Conservation (phyloP, 2,113 vertebrate genomes). For the Heterochromis multidens region DNA sequence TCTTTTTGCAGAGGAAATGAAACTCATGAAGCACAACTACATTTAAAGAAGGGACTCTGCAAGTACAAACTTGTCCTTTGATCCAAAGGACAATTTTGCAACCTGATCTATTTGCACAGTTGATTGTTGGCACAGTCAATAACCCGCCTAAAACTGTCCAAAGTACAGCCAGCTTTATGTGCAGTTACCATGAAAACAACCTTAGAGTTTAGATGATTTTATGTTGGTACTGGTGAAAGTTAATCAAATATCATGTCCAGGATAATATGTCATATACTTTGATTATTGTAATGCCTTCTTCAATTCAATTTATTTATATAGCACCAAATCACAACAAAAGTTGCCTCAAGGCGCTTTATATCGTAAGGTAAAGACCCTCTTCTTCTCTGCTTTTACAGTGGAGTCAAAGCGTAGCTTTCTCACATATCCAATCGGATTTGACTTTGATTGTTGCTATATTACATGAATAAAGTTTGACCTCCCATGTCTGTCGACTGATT, state of each 20-base stretch:
- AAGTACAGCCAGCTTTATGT: neutral
- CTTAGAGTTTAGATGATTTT: neutral
- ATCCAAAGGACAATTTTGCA: neutral
- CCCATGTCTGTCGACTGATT: neutral
- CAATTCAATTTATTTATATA: too few relatives aligned
- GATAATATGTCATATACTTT: neutral
- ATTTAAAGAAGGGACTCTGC: neutral
- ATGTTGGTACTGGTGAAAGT: neutral
- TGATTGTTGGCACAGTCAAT: neutral
- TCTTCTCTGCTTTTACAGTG: too few relatives aligned
- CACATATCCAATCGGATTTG: too few relatives aligned
- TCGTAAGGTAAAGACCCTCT: too few relatives aligned
- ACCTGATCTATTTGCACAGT: neutral
- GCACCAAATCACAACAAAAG: too few relatives aligned
- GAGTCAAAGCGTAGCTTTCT: too few relatives aligned
- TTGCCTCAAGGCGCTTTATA: too few relatives aligned
- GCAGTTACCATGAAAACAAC: neutral
- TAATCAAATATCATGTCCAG: neutral
- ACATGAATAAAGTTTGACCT: neutral
- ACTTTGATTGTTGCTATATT: neutral
- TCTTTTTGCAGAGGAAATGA: neutral
- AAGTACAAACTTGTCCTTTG: neutral
- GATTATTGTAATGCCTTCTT: too few relatives aligned
- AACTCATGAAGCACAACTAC: neutral
- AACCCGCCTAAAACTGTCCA: neutral